A percentile compares a stretch with the other conserved stretches of the same genome.
These are phyloP conservation scores for Orchestia grillus DNA, from an alignment of 1,140 invertebrate genomes.

Conservation along the genomic window DNA sequence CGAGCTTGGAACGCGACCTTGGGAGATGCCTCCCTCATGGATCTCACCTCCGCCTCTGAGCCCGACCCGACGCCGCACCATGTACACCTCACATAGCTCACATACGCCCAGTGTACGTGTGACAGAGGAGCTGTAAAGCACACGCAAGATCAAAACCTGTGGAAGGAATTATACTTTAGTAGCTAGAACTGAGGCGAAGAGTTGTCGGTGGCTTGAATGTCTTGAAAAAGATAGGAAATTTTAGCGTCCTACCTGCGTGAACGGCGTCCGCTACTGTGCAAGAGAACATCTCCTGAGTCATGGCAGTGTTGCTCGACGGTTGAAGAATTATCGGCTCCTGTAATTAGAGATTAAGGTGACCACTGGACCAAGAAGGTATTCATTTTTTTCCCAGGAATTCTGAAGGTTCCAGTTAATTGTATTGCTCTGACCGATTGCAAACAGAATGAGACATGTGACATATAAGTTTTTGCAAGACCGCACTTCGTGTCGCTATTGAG, in stretches of 20 bases:
- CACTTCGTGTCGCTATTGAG: neutral
- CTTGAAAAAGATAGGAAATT: neutral
- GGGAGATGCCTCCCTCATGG: neutral
- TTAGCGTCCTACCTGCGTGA: neutral
- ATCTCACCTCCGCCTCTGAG: neutral
- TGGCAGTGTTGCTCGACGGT: neutral
- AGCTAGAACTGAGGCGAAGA: neutral
- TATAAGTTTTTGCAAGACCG: neutral
- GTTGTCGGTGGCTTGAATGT: neutral
- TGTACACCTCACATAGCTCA: neutral
- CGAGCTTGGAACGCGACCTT: constrained; percentile 29
- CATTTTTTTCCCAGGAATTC: constrained; percentile 50
- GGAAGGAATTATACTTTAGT: neutral
- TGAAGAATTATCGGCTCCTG: constrained; percentile 24
- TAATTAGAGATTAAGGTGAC: constrained; percentile 56
- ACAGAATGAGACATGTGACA: constrained; percentile 31
- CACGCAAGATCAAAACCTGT: neutral
- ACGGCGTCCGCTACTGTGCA: neutral
- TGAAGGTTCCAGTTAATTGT: constrained; percentile 35
- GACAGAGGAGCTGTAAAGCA: neutral
- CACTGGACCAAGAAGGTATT: constrained; percentile 56
- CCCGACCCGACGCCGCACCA: neutral
- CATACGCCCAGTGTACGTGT: neutral
- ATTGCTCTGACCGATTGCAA: constrained; percentile 48
- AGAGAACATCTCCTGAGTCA: neutral